Conservation (phyloP, 2,888 invertebrate species). For the Platerodrilus igneus region DNA sequence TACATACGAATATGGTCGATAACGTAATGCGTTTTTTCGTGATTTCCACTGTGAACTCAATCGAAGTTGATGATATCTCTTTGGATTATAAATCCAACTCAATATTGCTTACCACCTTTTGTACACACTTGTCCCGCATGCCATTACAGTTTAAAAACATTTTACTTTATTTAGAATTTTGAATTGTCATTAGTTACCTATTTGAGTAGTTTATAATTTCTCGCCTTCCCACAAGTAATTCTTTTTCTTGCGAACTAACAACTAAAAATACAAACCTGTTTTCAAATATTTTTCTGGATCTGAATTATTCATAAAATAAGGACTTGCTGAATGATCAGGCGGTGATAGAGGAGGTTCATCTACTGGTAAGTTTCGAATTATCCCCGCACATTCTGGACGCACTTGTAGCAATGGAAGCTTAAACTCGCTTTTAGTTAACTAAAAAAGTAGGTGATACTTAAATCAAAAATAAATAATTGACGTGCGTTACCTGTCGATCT, state of each 20-base stretch:
- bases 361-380: conserved; percentile 57
- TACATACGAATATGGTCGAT: no score
- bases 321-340: conserved; percentile 56
- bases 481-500: conserved; percentile 55
- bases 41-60: no score
- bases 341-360: conserved; percentile 58
- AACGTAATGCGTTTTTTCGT: no score
- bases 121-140: no score
- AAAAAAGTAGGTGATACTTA: conserved; percentile 25
- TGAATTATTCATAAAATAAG: conserved; percentile 62
- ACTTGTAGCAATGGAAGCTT: conserved; percentile 65
- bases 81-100: no score
- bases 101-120: no score
- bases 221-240: no score
- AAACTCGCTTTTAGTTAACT: conserved; percentile 66
- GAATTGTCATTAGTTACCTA: no score
- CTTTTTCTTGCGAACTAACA: background rate
- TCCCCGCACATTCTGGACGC: conserved; percentile 63
- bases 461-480: background rate
- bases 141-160: no score
- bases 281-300: conserved; percentile 61
- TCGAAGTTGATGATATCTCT: no score
- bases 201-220: no score
- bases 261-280: conserved; percentile 51
- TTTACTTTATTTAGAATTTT: no score